Percentiles rank a stretch among this genome's conserved stretches.
Evolutionary conservation across 2,113 vertebrate genomes (phyloP).

Genomic region (Paedocypris sp.): DNA sequence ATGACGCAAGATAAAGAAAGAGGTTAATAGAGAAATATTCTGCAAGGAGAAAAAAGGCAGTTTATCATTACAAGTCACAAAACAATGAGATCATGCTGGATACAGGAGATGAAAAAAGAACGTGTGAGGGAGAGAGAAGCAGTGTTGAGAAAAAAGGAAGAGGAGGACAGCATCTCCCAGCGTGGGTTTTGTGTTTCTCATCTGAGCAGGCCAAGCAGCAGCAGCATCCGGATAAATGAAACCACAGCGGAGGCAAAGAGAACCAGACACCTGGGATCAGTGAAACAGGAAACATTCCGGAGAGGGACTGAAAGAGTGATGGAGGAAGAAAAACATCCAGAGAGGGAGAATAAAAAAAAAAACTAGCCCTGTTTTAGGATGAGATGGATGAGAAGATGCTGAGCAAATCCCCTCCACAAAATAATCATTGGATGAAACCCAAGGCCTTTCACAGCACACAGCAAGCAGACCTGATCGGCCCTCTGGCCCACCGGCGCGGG

Average conservation of each 20-base stretch:
- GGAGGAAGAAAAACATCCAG: conserved; percentile 1
- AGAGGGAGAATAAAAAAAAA: conserved; percentile 25
- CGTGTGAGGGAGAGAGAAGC: neutral
- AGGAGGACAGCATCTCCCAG: conserved; percentile 25
- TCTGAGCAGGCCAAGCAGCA: conserved; percentile 25
- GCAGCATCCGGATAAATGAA: conserved; percentile 32
- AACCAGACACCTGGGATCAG: conserved; percentile 30
- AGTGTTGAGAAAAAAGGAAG: conserved; percentile 1
- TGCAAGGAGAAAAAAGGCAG: too few relatives aligned
- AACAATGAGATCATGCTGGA: conserved; percentile 9
- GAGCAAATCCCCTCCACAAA: conserved; percentile 29
- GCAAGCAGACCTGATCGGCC: conserved; percentile 35
- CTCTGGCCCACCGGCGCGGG: conserved; percentile 41
- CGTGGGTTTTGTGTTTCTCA: conserved; percentile 37
- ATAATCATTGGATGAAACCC: conserved; percentile 34
- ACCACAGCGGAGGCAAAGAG: conserved; percentile 30
- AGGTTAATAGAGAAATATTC: conserved; percentile 7
- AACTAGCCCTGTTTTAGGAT: conserved; percentile 47
- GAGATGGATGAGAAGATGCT: conserved; percentile 52
- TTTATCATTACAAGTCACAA: conserved; percentile 7
- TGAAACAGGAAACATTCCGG: conserved; percentile 13
- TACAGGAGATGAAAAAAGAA: neutral
- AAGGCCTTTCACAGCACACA: conserved; percentile 29
- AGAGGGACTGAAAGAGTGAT: too few relatives aligned
- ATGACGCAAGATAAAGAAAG: too few relatives aligned